Evolutionary conservation across 2,113 vertebrate species (phyloP).

Genomic region (Sander lucioperca): DNA sequence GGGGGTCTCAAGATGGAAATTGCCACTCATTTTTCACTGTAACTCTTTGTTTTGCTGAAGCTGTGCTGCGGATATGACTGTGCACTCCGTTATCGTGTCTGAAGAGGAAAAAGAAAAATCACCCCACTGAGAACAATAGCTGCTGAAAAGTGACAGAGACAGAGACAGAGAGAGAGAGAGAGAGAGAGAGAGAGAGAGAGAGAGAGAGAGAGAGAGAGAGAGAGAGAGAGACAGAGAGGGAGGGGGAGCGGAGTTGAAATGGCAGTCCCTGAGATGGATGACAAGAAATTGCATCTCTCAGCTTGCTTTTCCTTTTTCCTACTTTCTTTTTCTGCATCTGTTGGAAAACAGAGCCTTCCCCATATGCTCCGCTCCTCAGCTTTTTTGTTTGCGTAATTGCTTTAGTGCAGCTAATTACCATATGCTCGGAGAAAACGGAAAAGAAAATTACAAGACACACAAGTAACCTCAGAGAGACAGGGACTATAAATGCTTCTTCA

Average conservation of each 20-base stretch:
- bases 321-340: slow-evolving; percentile 9
- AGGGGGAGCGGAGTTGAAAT: slow-evolving; percentile 30
- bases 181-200: background rate
- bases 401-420: slow-evolving; percentile 64
- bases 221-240: too few relatives aligned
- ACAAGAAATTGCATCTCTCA: slow-evolving; percentile 52
- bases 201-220: background rate
- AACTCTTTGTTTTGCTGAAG: slow-evolving; percentile 60
- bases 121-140: slow-evolving; percentile 64
- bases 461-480: slow-evolving; percentile 27
- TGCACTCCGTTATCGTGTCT: slow-evolving; percentile 61
- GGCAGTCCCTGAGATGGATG: slow-evolving; percentile 52
- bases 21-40: slow-evolving; percentile 58
- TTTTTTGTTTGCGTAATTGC: slow-evolving; percentile 63
- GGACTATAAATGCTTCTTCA: slow-evolving; percentile 19
- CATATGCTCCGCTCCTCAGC: slow-evolving; percentile 17
- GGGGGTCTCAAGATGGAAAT: slow-evolving; percentile 33
- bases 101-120: slow-evolving; percentile 61
- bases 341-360: slow-evolving; percentile 51
- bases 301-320: slow-evolving; percentile 23
- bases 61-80: slow-evolving; percentile 61
- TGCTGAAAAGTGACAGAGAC: slow-evolving; percentile 61
- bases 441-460: background rate
- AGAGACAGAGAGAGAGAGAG: background rate
- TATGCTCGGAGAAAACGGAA: background rate